A percentile compares a stretch with the other conserved stretches of the same genome.
phyloP scores from a whole-genome alignment of 2,797 vertebrate species.

The Hypotaenidia philippensis region DNA sequence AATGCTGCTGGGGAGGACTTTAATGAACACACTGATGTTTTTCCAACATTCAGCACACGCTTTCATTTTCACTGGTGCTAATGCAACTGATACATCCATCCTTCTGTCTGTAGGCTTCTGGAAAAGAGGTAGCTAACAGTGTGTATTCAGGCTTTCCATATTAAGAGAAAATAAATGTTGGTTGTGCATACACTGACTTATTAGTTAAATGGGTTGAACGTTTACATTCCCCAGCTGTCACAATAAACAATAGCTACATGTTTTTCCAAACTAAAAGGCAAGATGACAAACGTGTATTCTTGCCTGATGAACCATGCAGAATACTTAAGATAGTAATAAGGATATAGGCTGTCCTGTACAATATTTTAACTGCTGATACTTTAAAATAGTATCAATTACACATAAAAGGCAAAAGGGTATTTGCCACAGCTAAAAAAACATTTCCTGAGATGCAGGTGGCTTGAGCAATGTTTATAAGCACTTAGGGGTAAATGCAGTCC shows the following conservation, averaged over 20 bases:
- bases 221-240: neutral
- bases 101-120: neutral
- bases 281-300: neutral
- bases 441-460: neutral
- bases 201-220: conserved; percentile 23
- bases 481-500: neutral
- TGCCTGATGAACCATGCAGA: neutral
- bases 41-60: neutral
- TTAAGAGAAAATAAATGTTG: conserved; percentile 32
- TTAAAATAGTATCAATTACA: neutral
- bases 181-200: conserved; percentile 3
- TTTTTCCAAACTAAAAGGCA: neutral
- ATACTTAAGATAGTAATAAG: neutral
- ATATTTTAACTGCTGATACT: neutral
- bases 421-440: neutral
- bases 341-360: neutral
- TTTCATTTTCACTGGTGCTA: conserved; percentile 16
- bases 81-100: neutral
- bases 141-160: neutral
- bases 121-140: neutral
- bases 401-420: neutral
- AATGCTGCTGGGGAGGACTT: neutral
- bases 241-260: neutral
- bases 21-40: neutral
- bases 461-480: neutral